Evolutionary conservation across 2,797 vertebrate genomes (phyloP).

Genomic region (Hyperoplus immaculatus): DNA sequence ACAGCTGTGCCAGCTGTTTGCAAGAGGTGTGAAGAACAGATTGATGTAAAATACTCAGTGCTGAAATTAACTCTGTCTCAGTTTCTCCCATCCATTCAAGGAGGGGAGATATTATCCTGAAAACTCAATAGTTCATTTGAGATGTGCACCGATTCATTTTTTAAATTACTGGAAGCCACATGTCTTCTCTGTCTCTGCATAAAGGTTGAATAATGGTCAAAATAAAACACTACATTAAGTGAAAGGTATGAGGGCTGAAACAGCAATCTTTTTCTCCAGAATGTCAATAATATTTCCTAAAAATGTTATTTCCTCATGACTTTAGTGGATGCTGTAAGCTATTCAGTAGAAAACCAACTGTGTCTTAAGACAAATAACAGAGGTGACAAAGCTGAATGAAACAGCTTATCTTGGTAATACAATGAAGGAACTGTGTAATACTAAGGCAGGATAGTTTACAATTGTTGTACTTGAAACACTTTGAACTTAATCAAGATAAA

Average conservation of each 20-base stretch:
- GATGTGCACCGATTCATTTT: conserved; percentile 34
- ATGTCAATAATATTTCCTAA: conserved; percentile 44
- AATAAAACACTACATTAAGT: conserved; percentile 41
- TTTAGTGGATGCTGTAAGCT: conserved; percentile 31
- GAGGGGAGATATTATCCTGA: conserved; percentile 14
- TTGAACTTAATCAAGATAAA: conserved; percentile 44
- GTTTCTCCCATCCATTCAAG: not conserved
- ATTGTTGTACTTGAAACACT: not conserved
- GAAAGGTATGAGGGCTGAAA: conserved; percentile 28
- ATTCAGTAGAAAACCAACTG: conserved; percentile 31
- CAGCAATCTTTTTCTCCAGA: conserved; percentile 21
- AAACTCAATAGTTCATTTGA: conserved; percentile 15
- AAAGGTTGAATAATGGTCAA: conserved; percentile 39
- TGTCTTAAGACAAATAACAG: conserved; percentile 34
- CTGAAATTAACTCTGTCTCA: not conserved
- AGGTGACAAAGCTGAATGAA: conserved; percentile 18
- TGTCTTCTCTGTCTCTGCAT: conserved; percentile 25
- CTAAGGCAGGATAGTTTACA: conserved; percentile 14
- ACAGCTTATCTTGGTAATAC: conserved; percentile 37
- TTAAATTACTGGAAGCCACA: conserved; percentile 25
- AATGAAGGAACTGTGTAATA: conserved; percentile 34
- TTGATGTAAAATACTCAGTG: conserved; percentile 14
- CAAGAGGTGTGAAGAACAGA: not conserved
- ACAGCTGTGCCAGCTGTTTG: conserved; percentile 14
- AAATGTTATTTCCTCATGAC: conserved; percentile 36